phyloP scores from a whole-genome alignment of 2,797 vertebrate genomes.

The Catharus ustulatus region DNA sequence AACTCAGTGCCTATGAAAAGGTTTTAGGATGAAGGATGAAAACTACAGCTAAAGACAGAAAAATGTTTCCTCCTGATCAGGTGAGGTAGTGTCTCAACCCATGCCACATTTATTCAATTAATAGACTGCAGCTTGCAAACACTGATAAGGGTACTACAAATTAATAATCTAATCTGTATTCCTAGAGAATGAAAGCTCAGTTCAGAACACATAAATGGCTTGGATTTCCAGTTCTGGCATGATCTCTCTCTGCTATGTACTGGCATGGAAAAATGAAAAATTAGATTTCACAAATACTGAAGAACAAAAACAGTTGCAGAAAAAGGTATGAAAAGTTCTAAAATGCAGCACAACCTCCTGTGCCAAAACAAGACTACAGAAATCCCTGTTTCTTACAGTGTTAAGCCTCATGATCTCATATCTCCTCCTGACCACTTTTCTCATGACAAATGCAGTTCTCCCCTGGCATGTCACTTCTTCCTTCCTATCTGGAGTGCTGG shows the following conservation, averaged over 20 bases:
- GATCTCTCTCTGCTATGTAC: not conserved
- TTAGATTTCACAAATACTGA: not conserved
- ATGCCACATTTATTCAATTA: constrained; percentile 57
- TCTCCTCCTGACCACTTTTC: not conserved
- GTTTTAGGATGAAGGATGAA: constrained; percentile 52
- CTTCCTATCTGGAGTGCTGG: not conserved
- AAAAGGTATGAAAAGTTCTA: not conserved
- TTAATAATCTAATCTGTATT: constrained; percentile 74
- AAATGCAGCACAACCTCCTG: not conserved
- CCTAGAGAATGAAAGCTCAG: constrained; percentile 24
- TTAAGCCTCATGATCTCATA: not conserved
- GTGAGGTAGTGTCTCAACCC: constrained; percentile 31
- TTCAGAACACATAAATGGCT: constrained; percentile 4
- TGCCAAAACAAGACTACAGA: not conserved
- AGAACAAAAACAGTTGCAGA: not conserved
- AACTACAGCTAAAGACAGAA: constrained; percentile 38
- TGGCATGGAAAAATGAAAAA: not conserved
- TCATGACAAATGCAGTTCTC: not conserved
- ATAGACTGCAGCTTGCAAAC: constrained; percentile 58
- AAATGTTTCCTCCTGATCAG: constrained; percentile 35
- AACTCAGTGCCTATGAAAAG: not conserved
- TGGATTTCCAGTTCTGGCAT: constrained; percentile 20
- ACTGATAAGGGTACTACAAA: constrained; percentile 44
- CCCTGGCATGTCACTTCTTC: not conserved
- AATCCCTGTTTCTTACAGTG: not conserved